phyloP scores from a whole-genome alignment of 1,140 invertebrate species.

The Megalopta genalis region DNA sequence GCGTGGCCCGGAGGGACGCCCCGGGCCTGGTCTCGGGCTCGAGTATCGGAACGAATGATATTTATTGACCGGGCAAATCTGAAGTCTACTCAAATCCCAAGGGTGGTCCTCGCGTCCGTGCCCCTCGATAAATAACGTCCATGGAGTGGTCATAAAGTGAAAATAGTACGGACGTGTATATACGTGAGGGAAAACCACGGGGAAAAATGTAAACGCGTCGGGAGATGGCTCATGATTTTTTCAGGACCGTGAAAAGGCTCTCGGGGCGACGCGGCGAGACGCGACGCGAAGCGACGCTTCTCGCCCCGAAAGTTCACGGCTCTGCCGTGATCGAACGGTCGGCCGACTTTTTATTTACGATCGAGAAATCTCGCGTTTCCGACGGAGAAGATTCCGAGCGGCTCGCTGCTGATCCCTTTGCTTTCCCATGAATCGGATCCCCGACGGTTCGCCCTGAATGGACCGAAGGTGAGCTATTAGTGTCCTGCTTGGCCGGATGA shows the following conservation, averaged over 20 bases:
- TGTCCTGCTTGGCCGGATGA: constrained; percentile 64
- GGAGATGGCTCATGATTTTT: constrained; percentile 32
- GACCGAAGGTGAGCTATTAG: constrained; percentile 71
- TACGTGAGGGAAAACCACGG: constrained; percentile 34
- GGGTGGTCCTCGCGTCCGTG: constrained; percentile 72
- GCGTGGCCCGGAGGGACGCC: constrained; percentile 53
- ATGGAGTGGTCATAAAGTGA: constrained; percentile 66
- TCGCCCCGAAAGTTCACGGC: not conserved
- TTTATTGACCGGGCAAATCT: constrained; percentile 78
- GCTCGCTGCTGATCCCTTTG: constrained; percentile 35
- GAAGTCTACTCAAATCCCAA: constrained; percentile 76
- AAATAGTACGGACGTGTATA: constrained; percentile 64
- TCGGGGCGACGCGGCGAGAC: no score
- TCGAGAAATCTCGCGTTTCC: not conserved
- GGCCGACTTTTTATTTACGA: constrained; percentile 29
- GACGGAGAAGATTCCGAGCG: not conserved
- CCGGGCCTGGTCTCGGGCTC: constrained; percentile 63
- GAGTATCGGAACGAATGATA: constrained; percentile 80
- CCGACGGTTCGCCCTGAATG: constrained; percentile 69
- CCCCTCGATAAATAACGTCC: constrained; percentile 70
- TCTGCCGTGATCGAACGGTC: not conserved
- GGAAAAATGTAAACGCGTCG: constrained; percentile 36
- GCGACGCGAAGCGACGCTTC: not conserved
- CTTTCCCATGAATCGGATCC: constrained; percentile 71
- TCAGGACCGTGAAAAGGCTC: constrained; percentile 28